Evolutionary conservation across 2,888 invertebrate species (phyloP).

Genomic region (Microchrysa polita): DNA sequence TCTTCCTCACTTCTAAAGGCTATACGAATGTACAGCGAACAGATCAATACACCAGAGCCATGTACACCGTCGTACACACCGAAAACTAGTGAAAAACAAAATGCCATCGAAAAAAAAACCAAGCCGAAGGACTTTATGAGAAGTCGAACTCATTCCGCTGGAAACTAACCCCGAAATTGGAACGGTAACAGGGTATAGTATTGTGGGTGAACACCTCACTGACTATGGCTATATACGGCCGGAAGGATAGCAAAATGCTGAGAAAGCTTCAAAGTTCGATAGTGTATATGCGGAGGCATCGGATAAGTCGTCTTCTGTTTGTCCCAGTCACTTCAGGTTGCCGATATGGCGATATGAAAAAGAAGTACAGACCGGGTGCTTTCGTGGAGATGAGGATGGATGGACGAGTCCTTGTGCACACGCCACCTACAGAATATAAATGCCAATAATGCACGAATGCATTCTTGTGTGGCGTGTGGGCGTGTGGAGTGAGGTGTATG

Average conservation of each 20-base stretch:
- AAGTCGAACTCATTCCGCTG: slow-evolving; percentile 19
- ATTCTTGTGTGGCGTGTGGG: slow-evolving; percentile 30
- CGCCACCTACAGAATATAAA: slow-evolving; percentile 39
- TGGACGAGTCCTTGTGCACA: slow-evolving; percentile 34
- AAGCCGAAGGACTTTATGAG: slow-evolving; percentile 25
- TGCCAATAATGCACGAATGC: slow-evolving; percentile 42
- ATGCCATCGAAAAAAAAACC: slow-evolving; percentile 35
- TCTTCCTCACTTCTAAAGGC: slow-evolving; percentile 16
- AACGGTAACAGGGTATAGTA: not conserved
- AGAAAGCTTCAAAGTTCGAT: slow-evolving; percentile 43
- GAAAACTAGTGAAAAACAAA: slow-evolving; percentile 42
- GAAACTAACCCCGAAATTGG: not conserved
- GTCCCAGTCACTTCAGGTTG: slow-evolving; percentile 41
- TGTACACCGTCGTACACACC: slow-evolving; percentile 31
- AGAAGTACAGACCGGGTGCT: slow-evolving; percentile 2
- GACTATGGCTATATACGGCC: slow-evolving; percentile 12
- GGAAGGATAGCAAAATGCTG: slow-evolving; percentile 30
- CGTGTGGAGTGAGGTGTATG: not conserved
- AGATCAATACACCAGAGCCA: slow-evolving; percentile 37
- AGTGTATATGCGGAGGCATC: slow-evolving; percentile 39
- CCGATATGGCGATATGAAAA: slow-evolving; percentile 24
- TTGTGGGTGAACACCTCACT: not conserved
- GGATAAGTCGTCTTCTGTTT: slow-evolving; percentile 38
- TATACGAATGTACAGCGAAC: slow-evolving; percentile 25
- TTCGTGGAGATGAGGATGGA: slow-evolving; percentile 5